A percentile compares a stretch with the other conserved stretches of the same genome.
Evolutionary conservation across 1,140 invertebrate species (phyloP).

Genomic region (Drosophila baimaii): DNA sequence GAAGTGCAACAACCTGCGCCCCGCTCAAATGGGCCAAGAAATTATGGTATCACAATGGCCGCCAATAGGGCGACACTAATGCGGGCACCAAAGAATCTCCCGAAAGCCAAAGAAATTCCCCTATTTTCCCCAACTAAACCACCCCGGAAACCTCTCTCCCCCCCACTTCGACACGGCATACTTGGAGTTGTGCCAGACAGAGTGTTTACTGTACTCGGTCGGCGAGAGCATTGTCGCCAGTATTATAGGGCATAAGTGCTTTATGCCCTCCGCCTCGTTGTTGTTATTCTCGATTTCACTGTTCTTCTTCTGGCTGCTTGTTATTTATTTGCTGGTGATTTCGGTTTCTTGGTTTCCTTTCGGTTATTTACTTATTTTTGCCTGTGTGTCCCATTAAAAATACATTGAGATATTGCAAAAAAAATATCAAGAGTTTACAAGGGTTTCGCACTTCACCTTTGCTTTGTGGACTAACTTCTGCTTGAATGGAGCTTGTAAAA

Average conservation of each 20-base stretch:
- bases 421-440: constrained; percentile 4
- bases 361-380: constrained; percentile 17
- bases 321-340: constrained; percentile 47
- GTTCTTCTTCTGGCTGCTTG: constrained; percentile 13
- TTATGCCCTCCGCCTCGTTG: constrained; percentile 7
- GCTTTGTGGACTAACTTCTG: background rate
- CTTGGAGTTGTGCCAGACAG: constrained; percentile 55
- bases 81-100: constrained; percentile 39
- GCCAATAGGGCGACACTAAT: constrained; percentile 67
- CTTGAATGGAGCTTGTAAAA: background rate
- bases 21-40: constrained; percentile 63
- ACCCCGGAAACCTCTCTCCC: background rate
- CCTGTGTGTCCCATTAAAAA: constrained; percentile 40
- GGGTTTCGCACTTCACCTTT: background rate
- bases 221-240: constrained; percentile 22
- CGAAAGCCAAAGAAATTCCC: constrained; percentile 58
- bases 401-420: constrained; percentile 31
- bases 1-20: constrained; percentile 58
- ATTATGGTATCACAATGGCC: constrained; percentile 64
- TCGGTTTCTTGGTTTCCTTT: constrained; percentile 17
- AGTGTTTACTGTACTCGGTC: constrained; percentile 46
- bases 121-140: constrained; percentile 5
- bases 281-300: constrained; percentile 36
- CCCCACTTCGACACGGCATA: background rate
- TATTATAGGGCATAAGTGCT: constrained; percentile 40